A percentile compares a stretch with the other conserved stretches of the same genome.
Conservation (phyloP, 2,888 invertebrate species). For the Lasioglossum morio region DNA sequence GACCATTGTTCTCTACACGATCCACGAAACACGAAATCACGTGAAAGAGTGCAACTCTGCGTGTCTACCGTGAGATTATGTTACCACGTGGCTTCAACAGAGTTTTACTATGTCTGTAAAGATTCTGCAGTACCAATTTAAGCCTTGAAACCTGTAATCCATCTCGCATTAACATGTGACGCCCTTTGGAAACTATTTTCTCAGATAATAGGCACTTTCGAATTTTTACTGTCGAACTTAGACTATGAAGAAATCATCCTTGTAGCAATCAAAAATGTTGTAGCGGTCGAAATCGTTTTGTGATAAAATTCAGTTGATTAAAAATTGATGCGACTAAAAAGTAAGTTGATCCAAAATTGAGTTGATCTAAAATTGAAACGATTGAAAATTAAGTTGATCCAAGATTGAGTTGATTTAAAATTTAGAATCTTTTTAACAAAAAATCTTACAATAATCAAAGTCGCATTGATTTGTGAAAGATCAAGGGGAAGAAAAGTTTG, state of each 20-base stretch:
- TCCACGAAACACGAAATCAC: slow-evolving; percentile 40
- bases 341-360: no score
- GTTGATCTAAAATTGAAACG: no score
- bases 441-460: not conserved
- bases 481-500: not conserved
- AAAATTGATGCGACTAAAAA: no score
- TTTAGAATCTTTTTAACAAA: not conserved
- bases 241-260: not conserved
- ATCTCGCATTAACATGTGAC: not conserved
- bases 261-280: not conserved
- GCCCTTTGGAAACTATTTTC: not conserved
- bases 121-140: not conserved
- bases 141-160: not conserved
- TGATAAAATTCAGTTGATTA: not conserved
- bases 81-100: slow-evolving; percentile 52
- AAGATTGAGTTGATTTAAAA: not conserved
- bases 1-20: slow-evolving; percentile 51
- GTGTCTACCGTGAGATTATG: slow-evolving; percentile 53
- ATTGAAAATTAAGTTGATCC: no score
- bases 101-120: not conserved
- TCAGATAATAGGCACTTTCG: not conserved
- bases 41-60: slow-evolving; percentile 56
- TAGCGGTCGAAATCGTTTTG: not conserved
- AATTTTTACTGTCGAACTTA: not conserved
- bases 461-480: no score